phyloP scores from a whole-genome alignment of 2,888 invertebrate genomes.

The Eucriotettix oculatus region DNA sequence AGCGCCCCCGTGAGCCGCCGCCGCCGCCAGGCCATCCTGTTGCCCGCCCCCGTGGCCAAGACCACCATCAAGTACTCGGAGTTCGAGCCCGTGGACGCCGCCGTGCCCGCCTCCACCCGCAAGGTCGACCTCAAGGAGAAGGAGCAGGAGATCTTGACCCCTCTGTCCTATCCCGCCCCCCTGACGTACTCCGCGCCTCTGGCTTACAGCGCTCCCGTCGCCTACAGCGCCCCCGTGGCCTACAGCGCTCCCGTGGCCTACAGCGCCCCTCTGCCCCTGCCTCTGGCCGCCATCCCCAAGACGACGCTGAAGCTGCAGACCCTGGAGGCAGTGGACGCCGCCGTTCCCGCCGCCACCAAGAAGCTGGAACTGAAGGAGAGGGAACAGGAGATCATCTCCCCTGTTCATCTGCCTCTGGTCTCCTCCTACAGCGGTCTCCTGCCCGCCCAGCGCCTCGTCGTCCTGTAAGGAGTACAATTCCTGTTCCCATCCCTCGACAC shows the following conservation, averaged over 20 bases:
- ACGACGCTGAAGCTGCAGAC: conserved; percentile 12
- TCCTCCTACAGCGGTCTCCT: not conserved
- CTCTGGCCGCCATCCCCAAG: conserved; percentile 7
- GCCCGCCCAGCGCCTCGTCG: not conserved
- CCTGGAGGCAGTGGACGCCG: conserved; percentile 13
- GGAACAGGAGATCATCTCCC: not conserved
- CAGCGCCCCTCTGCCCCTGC: not conserved
- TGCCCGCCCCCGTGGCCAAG: conserved; percentile 12
- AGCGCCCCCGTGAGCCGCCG: conserved; percentile 5
- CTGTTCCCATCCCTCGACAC: not conserved
- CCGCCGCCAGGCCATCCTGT: conserved; percentile 3
- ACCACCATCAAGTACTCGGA: conserved; percentile 12
- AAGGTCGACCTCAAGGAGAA: conserved; percentile 6
- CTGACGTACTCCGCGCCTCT: not conserved
- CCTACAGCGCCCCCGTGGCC: not conserved
- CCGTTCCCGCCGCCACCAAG: conserved; percentile 12
- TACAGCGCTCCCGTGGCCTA: not conserved
- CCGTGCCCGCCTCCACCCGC: conserved; percentile 11
- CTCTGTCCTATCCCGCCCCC: not conserved
- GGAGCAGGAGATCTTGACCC: conserved; percentile 1
- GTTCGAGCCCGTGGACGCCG: conserved; percentile 13
- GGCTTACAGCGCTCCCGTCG: conserved; percentile 1
- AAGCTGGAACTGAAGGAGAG: conserved; percentile 5
- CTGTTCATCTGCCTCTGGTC: not conserved
- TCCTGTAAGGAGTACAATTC: not conserved